Percentiles rank a stretch among this genome's conserved stretches.
Conservation (phyloP, 2,113 vertebrate genomes). For the Neodon shergylaensis region DNA sequence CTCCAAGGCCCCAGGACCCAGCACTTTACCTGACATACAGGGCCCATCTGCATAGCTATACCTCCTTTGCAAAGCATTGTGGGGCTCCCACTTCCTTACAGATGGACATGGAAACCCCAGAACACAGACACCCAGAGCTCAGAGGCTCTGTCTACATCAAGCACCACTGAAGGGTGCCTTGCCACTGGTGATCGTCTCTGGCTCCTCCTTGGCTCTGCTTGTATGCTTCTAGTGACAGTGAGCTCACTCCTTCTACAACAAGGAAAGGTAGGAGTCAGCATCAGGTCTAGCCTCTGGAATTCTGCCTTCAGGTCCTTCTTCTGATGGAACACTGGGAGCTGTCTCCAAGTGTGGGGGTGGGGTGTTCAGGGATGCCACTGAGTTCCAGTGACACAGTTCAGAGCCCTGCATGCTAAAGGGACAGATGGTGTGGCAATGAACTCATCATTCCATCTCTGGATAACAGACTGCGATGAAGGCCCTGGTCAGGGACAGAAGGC, state of each 20-base stretch:
- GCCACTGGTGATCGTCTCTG: not conserved
- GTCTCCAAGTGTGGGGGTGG: not conserved
- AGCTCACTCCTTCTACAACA: not conserved
- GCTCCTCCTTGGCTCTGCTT: not conserved
- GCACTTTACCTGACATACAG: not conserved
- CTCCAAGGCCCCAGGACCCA: not conserved
- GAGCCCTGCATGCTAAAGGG: not conserved
- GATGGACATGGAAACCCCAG: not conserved
- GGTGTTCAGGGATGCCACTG: not conserved
- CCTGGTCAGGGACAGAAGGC: not conserved
- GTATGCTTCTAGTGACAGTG: not conserved
- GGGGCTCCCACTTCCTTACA: too few relatives aligned
- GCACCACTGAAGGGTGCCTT: not conserved
- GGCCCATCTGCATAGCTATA: not conserved
- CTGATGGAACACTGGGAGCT: not conserved
- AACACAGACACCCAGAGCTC: not conserved
- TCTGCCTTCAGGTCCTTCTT: not conserved
- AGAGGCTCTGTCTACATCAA: not conserved
- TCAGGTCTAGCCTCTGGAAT: not conserved
- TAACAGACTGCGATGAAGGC: not conserved
- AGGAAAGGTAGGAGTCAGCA: not conserved
- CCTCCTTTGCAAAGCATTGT: not conserved
- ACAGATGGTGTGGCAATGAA: not conserved
- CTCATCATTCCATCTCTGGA: not conserved
- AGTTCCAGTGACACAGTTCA: too few relatives aligned